Percentiles rank a stretch among this genome's conserved stretches.
phyloP scores from a whole-genome alignment of 2,888 invertebrate genomes.

The Drosophila mercatorum region DNA sequence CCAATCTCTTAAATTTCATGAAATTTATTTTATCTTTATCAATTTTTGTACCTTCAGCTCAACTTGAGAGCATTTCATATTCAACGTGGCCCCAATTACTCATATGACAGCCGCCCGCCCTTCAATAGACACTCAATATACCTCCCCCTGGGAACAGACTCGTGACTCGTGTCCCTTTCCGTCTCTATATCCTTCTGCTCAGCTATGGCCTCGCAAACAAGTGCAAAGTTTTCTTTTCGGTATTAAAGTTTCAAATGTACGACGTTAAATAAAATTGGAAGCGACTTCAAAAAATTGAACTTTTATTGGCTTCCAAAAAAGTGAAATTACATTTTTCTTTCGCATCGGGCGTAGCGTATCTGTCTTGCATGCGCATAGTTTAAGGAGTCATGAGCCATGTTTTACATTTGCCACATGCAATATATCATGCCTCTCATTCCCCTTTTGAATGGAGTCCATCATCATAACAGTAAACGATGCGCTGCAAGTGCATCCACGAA shows the following conservation, averaged over 20 bases:
- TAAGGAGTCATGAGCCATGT: conserved; percentile 43
- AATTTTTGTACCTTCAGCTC: background rate
- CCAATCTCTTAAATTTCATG: conserved; percentile 2
- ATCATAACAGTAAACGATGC: conserved; percentile 70
- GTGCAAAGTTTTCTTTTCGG: conserved; percentile 56
- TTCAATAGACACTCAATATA: conserved; percentile 52
- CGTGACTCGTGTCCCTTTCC: background rate
- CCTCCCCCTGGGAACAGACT: background rate
- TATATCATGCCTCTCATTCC: conserved; percentile 39
- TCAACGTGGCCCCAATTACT: conserved; percentile 32
- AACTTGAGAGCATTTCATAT: conserved; percentile 37
- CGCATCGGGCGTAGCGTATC: background rate
- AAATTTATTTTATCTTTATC: conserved; percentile 2
- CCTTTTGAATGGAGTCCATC: conserved; percentile 47
- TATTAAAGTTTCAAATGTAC: conserved; percentile 77
- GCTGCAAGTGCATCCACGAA: conserved; percentile 49
- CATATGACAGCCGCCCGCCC: conserved; percentile 59
- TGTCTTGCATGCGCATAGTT: conserved; percentile 16
- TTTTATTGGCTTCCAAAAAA: conserved; percentile 71
- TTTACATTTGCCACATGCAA: conserved; percentile 61
- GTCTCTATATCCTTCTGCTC: background rate
- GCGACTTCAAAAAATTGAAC: conserved; percentile 77
- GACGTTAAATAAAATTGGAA: conserved; percentile 78
- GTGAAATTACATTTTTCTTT: conserved; percentile 64
- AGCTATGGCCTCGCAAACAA: conserved; percentile 22